Percentiles rank a stretch among this genome's conserved stretches.
These are phyloP conservation scores for Campoletis sonorensis DNA, from an alignment of 1,140 invertebrate species.

Conservation along the genomic window DNA sequence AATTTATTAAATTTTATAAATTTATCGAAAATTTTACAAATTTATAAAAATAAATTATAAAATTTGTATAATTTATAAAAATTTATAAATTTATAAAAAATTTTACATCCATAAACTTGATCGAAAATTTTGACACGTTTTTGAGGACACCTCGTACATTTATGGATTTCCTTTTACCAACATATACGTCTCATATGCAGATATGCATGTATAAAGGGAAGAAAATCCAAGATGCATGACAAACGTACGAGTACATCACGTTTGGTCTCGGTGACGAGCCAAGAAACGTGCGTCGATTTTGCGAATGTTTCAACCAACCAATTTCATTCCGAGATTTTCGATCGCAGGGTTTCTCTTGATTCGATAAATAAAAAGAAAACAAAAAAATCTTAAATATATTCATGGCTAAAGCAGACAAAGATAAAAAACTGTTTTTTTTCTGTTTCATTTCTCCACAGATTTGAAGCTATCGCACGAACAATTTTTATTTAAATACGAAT, in stretches of 20 bases:
- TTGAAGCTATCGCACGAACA: no score
- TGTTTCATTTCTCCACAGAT: background rate
- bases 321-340: background rate
- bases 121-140: no score
- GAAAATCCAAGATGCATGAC: background rate
- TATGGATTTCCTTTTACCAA: no score
- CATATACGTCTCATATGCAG: background rate
- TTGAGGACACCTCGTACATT: no score
- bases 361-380: no score
- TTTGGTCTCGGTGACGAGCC: conserved; percentile 10
- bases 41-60: no score
- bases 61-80: no score
- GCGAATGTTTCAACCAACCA: background rate
- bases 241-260: background rate
- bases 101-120: no score
- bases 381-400: background rate
- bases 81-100: no score
- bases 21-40: no score
- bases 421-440: background rate
- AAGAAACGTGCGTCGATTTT: conserved; percentile 7
- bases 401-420: background rate
- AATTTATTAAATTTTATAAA: no score
- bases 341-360: background rate
- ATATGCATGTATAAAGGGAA: background rate
- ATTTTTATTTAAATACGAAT: no score